A percentile compares a stretch with the other conserved stretches of the same genome.
Evolutionary conservation across 2,113 vertebrate species (phyloP).

Genomic region (Cacatua alba): DNA sequence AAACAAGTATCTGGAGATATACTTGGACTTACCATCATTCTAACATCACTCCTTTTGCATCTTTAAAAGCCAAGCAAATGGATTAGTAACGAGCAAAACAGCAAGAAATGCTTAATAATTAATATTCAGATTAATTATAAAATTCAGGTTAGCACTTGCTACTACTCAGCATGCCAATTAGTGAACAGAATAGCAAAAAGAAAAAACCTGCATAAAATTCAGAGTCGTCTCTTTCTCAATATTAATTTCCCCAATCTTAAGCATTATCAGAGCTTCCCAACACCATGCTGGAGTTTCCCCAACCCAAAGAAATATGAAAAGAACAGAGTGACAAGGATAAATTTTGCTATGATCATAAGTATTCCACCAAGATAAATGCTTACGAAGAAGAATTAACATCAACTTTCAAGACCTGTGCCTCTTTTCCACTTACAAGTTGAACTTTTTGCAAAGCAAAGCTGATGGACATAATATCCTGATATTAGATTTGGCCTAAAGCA

Average conservation of each 20-base stretch:
- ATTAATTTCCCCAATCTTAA: background rate
- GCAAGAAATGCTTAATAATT: slow-evolving; percentile 51
- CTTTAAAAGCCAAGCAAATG: slow-evolving; percentile 76
- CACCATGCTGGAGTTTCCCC: background rate
- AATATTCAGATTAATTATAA: slow-evolving; percentile 46
- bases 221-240: background rate
- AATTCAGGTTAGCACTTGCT: background rate
- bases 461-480: background rate
- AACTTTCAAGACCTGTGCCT: background rate
- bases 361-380: slow-evolving; percentile 5
- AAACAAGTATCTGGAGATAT: background rate
- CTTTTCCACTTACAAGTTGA: background rate
- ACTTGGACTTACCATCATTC: slow-evolving; percentile 79
- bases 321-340: background rate
- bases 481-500: background rate
- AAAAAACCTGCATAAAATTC: background rate
- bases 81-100: slow-evolving; percentile 74
- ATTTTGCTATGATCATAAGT: background rate
- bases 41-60: slow-evolving; percentile 84
- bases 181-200: background rate
- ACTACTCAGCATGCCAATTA: slow-evolving; percentile 42
- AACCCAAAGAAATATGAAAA: background rate
- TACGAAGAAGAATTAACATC: background rate
- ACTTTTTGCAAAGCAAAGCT: background rate
- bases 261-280: background rate